phyloP scores from a whole-genome alignment of 2,888 invertebrate species.

The Dicycla oo region DNA sequence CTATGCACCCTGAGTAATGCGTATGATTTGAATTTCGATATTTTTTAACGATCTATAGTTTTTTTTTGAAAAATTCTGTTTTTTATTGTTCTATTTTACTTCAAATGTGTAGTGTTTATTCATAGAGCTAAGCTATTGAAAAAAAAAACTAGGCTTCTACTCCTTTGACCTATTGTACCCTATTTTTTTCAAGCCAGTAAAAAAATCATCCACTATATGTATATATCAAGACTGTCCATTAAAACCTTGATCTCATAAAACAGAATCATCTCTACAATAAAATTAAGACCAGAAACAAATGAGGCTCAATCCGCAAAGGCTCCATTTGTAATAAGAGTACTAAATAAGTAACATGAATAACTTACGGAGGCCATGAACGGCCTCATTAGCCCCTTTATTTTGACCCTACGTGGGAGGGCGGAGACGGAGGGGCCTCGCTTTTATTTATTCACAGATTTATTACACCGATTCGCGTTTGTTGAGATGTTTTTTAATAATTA shows the following conservation, averaged over 20 bases:
- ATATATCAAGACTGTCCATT: constrained; percentile 1
- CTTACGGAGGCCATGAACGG: constrained; percentile 63
- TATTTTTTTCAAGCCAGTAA: too few species aligned
- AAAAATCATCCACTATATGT: too few species aligned
- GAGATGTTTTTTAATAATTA: constrained; percentile 46
- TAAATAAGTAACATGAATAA: constrained; percentile 69
- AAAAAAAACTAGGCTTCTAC: too few species aligned
- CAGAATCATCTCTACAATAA: constrained; percentile 55
- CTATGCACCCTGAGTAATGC: too few species aligned
- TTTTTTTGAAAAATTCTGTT: too few species aligned
- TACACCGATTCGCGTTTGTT: constrained; percentile 59
- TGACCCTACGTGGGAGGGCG: constrained; percentile 74
- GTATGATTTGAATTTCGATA: too few species aligned
- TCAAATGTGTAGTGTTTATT: too few species aligned
- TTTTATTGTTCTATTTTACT: too few species aligned
- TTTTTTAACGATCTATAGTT: too few species aligned
- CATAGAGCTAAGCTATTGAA: too few species aligned
- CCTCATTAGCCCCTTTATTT: constrained; percentile 76
- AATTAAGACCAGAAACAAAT: constrained; percentile 66
- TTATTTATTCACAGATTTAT: constrained; percentile 77
- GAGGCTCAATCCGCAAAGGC: constrained; percentile 58
- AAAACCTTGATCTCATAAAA: constrained; percentile 21
- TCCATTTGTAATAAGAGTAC: constrained; percentile 64
- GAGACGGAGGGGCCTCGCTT: constrained; percentile 70
- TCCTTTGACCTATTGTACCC: too few species aligned